Conservation (phyloP, 2,888 invertebrate species). For the Brachynemurus nebulosus region DNA sequence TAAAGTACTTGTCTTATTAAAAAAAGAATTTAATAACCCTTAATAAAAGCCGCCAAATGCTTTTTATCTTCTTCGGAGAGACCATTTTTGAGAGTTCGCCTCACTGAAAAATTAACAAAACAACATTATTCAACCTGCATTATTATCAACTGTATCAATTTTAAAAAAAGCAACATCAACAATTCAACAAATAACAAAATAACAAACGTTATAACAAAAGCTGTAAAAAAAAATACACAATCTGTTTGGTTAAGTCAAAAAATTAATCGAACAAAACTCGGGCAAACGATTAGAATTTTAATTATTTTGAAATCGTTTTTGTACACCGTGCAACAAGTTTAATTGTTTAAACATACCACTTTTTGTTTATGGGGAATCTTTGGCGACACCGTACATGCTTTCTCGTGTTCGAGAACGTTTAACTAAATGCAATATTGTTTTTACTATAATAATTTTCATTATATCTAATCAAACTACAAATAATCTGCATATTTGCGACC, state of each 20-base stretch:
- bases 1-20: not conserved
- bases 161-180: not conserved
- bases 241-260: not conserved
- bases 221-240: conserved; percentile 21
- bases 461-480: too few species aligned
- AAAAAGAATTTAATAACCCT: conserved; percentile 43
- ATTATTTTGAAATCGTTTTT: not conserved
- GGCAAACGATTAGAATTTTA: not conserved
- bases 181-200: conserved; percentile 8
- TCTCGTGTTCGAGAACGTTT: conserved; percentile 68
- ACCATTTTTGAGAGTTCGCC: conserved; percentile 68
- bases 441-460: not conserved
- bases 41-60: conserved; percentile 58
- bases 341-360: conserved; percentile 29
- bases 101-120: conserved; percentile 41
- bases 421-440: conserved; percentile 29
- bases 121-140: not conserved
- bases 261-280: not conserved
- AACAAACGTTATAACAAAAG: not conserved
- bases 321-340: too few species aligned
- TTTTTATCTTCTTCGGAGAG: conserved; percentile 69
- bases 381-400: conserved; percentile 46
- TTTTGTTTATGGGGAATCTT: conserved; percentile 34
- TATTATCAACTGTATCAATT: conserved; percentile 4
- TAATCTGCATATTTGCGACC: too few species aligned